These are phyloP conservation scores for Sinopyrophorus schimmeli DNA, from an alignment of 2,888 invertebrate genomes.

Conservation along the genomic window DNA sequence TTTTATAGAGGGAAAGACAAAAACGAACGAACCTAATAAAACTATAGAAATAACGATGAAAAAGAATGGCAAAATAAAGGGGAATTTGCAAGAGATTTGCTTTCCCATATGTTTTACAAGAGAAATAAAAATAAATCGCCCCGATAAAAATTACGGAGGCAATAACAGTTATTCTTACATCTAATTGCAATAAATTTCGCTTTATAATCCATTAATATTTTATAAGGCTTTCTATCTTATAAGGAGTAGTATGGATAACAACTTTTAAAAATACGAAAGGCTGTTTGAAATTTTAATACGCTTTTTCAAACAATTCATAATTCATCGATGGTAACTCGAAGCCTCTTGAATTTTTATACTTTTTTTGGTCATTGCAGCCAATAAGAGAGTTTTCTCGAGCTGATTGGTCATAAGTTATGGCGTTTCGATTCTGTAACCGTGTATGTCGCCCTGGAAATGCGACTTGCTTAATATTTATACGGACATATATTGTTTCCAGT, in stretches of 20 bases:
- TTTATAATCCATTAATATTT: slow-evolving; percentile 25
- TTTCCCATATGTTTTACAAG: slow-evolving; percentile 21
- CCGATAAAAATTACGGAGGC: background rate
- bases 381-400: slow-evolving; percentile 20
- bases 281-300: slow-evolving; percentile 24
- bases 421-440: slow-evolving; percentile 18
- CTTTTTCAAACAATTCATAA: slow-evolving; percentile 31
- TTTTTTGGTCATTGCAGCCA: slow-evolving; percentile 29
- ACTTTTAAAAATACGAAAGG: slow-evolving; percentile 9
- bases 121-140: slow-evolving; percentile 3
- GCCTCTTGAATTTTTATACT: slow-evolving; percentile 9
- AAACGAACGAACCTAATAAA: background rate
- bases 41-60: background rate
- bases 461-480: slow-evolving; percentile 27
- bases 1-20: too few species aligned
- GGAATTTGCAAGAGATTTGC: slow-evolving; percentile 20
- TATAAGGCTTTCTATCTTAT: slow-evolving; percentile 23
- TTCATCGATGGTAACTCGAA: slow-evolving; percentile 25
- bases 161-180: slow-evolving; percentile 7
- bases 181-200: slow-evolving; percentile 16
- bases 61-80: slow-evolving; percentile 1
- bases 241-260: slow-evolving; percentile 19
- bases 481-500: slow-evolving; percentile 26
- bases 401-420: slow-evolving; percentile 25
- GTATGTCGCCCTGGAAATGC: slow-evolving; percentile 22